A percentile compares a stretch with the other conserved stretches of the same genome.
Evolutionary conservation across 2,888 invertebrate species (phyloP).

Genomic region (Tethea ocularis): DNA sequence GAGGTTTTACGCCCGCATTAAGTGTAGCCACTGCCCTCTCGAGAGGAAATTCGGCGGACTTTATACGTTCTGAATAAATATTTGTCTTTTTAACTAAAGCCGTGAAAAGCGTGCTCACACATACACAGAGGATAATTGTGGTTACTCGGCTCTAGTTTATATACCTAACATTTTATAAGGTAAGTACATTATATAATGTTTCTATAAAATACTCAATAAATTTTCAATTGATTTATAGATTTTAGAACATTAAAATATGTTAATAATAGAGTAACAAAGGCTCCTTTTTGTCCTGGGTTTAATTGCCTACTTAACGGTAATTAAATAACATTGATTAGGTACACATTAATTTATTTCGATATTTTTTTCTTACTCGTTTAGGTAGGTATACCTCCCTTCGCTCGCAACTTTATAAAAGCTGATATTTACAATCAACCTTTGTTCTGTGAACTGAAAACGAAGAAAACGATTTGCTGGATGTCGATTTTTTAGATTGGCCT

Average conservation of each 20-base stretch:
- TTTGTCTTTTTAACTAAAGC: slow-evolving; percentile 37
- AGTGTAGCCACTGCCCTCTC: slow-evolving; percentile 8
- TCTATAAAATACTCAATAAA: not conserved
- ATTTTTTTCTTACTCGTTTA: too few relatives aligned
- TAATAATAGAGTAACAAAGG: too few relatives aligned
- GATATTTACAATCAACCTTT: slow-evolving; percentile 1
- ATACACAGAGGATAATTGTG: slow-evolving; percentile 30
- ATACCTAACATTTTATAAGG: not conserved
- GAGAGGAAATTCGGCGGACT: slow-evolving; percentile 23
- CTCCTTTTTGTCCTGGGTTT: too few relatives aligned
- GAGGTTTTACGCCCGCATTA: slow-evolving; percentile 18
- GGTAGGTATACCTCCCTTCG: too few relatives aligned
- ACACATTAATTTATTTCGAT: too few relatives aligned
- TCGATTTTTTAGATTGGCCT: not conserved
- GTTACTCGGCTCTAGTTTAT: slow-evolving; percentile 22
- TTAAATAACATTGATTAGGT: too few relatives aligned
- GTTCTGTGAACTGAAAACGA: not conserved
- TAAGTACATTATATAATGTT: slow-evolving; percentile 3
- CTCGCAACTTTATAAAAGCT: too few relatives aligned
- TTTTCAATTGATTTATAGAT: not conserved
- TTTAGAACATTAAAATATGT: not conserved
- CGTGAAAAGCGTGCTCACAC: slow-evolving; percentile 32
- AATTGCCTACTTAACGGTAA: too few relatives aligned
- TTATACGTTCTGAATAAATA: slow-evolving; percentile 32
- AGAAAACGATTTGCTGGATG: not conserved